Conservation (phyloP, 2,888 invertebrate genomes). For the Trissolcus brochymenae region DNA sequence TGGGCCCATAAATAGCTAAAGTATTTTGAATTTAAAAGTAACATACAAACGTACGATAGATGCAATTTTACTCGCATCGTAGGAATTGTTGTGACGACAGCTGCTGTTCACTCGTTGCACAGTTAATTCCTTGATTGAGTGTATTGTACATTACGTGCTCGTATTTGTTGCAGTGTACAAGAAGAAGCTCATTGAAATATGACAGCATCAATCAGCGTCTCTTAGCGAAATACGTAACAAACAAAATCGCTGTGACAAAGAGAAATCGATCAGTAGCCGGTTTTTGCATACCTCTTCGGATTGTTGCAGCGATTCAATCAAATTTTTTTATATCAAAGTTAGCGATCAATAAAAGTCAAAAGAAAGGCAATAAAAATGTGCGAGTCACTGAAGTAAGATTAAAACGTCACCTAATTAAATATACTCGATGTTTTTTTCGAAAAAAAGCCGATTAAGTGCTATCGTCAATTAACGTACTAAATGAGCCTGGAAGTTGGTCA, state of each 20-base stretch:
- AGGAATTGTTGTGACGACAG: slow-evolving; percentile 61
- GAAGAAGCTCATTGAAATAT: slow-evolving; percentile 48
- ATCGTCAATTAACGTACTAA: slow-evolving; percentile 44
- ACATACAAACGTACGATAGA: slow-evolving; percentile 62
- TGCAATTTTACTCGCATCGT: slow-evolving; percentile 60
- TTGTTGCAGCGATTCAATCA: slow-evolving; percentile 1
- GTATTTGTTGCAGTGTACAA: slow-evolving; percentile 29
- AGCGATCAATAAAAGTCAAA: slow-evolving; percentile 25
- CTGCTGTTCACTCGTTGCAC: slow-evolving; percentile 59
- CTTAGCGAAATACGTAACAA: slow-evolving; percentile 32
- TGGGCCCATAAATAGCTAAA: slow-evolving; percentile 11
- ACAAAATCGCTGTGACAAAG: slow-evolving; percentile 14
- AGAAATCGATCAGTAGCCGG: slow-evolving; percentile 11
- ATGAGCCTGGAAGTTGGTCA: slow-evolving; percentile 39
- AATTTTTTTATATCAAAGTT: neutral
- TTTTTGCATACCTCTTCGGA: slow-evolving; percentile 2
- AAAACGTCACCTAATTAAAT: slow-evolving; percentile 55
- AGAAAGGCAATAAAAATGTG: slow-evolving; percentile 24
- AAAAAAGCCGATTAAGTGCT: slow-evolving; percentile 15
- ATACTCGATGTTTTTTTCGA: slow-evolving; percentile 30
- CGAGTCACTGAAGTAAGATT: slow-evolving; percentile 30
- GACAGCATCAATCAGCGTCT: slow-evolving; percentile 59
- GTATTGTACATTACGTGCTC: slow-evolving; percentile 33
- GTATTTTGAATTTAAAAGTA: slow-evolving; percentile 21
- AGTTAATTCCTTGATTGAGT: slow-evolving; percentile 53